phyloP scores from a whole-genome alignment of 2,113 vertebrate genomes.

The Pheucticus melanocephalus region DNA sequence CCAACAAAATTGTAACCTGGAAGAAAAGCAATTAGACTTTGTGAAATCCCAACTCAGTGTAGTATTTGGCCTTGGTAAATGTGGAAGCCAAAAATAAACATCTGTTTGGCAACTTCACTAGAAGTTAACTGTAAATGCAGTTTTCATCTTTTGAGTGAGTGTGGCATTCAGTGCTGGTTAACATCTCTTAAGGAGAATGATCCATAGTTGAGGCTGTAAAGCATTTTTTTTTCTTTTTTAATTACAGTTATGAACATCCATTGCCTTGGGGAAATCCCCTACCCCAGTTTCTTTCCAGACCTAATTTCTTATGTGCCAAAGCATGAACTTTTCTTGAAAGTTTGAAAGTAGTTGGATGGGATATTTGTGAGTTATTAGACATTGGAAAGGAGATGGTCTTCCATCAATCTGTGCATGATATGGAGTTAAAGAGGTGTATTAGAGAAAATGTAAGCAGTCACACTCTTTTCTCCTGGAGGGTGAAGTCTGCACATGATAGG shows the following conservation, averaged over 20 bases:
- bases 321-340: slow-evolving; percentile 20
- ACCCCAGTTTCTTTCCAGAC: slow-evolving; percentile 32
- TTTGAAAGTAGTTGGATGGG: not conserved
- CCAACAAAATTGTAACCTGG: slow-evolving; percentile 12
- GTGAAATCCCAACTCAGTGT: slow-evolving; percentile 29
- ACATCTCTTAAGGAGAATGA: not conserved
- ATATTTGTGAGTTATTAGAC: not conserved
- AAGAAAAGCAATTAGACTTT: slow-evolving; percentile 34
- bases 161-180: slow-evolving; percentile 14
- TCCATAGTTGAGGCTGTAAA: slow-evolving; percentile 27
- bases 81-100: slow-evolving; percentile 59
- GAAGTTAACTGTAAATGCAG: slow-evolving; percentile 19
- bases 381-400: not conserved
- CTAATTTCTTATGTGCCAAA: slow-evolving; percentile 10
- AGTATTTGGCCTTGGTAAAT: slow-evolving; percentile 56
- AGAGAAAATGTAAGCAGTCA: not conserved
- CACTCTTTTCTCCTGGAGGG: not conserved
- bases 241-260: slow-evolving; percentile 8
- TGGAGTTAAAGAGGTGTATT: not conserved
- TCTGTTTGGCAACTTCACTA: slow-evolving; percentile 35
- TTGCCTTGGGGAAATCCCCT: not conserved
- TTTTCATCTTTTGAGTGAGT: slow-evolving; percentile 32
- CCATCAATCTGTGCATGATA: not conserved
- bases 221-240: slow-evolving; percentile 7
- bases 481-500: not conserved